Conservation (phyloP, 2,113 vertebrate species). For the Chiloscyllium plagiosum region DNA sequence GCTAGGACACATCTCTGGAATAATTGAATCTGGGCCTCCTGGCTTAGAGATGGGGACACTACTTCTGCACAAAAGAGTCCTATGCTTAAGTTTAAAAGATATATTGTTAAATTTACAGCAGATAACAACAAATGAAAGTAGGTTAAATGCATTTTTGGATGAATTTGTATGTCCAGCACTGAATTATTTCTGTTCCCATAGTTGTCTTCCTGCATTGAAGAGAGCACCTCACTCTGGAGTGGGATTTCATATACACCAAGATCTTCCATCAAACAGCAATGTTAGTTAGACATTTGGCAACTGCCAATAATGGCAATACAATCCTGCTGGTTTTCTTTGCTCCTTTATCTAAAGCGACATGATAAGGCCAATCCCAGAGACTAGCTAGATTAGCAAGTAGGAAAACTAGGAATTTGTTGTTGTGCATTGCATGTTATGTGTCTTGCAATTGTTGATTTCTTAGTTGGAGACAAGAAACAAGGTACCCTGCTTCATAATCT, state of each 20-base stretch:
- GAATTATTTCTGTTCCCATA: not conserved
- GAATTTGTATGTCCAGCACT: not conserved
- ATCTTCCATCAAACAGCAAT: not conserved
- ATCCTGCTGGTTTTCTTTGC: not conserved
- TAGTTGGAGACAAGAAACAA: not conserved
- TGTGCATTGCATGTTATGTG: not conserved
- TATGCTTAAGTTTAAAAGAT: not conserved
- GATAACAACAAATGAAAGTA: not conserved
- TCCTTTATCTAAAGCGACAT: not conserved
- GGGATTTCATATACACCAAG: not conserved
- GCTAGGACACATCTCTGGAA: too few species aligned
- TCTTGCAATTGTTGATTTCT: too few species aligned
- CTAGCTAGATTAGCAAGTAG: not conserved
- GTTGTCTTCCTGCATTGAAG: not conserved
- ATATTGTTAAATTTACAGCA: not conserved
- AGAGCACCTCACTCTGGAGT: not conserved
- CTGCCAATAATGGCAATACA: not conserved
- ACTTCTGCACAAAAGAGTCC: too few species aligned
- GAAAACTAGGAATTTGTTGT: not conserved
- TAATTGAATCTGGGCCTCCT: too few species aligned
- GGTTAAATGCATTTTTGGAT: not conserved
- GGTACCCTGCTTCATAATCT: not conserved
- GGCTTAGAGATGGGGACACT: too few species aligned
- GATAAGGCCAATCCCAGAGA: not conserved
- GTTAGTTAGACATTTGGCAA: not conserved